Base-by-base conservation (phyloP, 1,140 invertebrate genomes). In the Caerostris darwini region DNA sequence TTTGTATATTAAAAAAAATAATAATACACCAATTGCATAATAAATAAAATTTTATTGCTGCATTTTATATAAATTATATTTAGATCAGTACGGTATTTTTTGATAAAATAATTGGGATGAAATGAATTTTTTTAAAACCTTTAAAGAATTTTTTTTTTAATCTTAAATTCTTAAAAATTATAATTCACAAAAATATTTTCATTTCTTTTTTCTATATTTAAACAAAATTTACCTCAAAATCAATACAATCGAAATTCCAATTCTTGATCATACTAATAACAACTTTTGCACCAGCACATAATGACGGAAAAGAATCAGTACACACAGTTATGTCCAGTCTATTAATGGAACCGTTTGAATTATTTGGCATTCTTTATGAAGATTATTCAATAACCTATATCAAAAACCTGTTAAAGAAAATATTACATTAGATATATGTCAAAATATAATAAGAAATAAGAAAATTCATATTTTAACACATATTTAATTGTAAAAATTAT, bases 151-250 rank as follows among this genome's bases (percentile, higher is more conserved):
- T 34, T 34, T 34, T 34, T 34, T 34, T 34, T 34, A 34, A 34
- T 34, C 34, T 34, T 34, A 34, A 34, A 34, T 34, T 0, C 34
- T 34, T 34, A 34, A 34, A 34, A 34, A 34, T 34, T 34, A 34
- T 34, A 34, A 34, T 34, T 34, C 34, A 1, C 34, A 34, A 34
- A 34, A 34, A 34, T 34, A 34, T 34, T 34, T 34, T 34, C 2
- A 34, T 34, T 34, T 34, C 34, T 34, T 34, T 34, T 34, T 34
- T 34, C 34, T 34, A 34, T 34, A 34, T 34, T 34, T 34, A 85
- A n/a, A 58, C 7, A 85, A 85, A 10, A 8, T 67, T 94, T 89
- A 94, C 93, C 53, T 94, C 93, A 89, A 94, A 94, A 56, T 57
- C 57, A 19, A 94, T 89, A 10, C 14, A 12, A 56, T 83, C 86